Evolutionary conservation across 2,888 invertebrate genomes (phyloP).

Genomic region (Leistus spinibarbis): DNA sequence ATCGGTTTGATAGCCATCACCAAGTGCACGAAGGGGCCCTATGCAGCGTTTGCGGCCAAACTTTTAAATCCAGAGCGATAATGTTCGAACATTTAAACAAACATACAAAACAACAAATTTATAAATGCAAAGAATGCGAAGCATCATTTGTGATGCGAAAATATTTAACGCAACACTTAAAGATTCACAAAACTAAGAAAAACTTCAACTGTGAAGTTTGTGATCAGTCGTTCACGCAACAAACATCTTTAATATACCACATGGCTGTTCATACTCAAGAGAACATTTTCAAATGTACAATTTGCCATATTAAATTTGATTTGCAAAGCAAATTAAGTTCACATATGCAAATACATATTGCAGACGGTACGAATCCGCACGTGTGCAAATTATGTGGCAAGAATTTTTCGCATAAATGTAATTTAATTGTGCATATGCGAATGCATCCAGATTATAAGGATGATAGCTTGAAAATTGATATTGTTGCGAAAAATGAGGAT

Average conservation of each 20-base stretch:
- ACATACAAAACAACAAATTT: background rate
- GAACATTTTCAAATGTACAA: conserved; percentile 9
- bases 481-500: background rate
- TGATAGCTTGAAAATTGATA: background rate
- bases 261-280: conserved; percentile 12
- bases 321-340: conserved; percentile 1
- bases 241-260: conserved; percentile 1
- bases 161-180: background rate
- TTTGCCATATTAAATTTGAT: conserved; percentile 5
- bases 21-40: background rate
- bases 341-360: conserved; percentile 12
- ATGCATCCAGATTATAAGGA: conserved; percentile 1
- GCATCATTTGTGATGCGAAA: background rate
- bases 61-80: background rate
- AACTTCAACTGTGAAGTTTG: background rate
- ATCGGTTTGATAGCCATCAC: background rate
- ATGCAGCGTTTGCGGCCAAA: background rate
- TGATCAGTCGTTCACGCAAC: conserved; percentile 7
- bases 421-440: conserved; percentile 17
- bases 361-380: conserved; percentile 17
- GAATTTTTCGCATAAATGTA: conserved; percentile 14
- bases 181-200: background rate
- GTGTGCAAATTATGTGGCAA: conserved; percentile 1
- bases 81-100: background rate
- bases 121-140: background rate